Percentiles rank a stretch among this genome's conserved stretches.
These are phyloP conservation scores for Gambusia holbrooki DNA, from an alignment of 2,113 vertebrate genomes.

Conservation along the genomic window DNA sequence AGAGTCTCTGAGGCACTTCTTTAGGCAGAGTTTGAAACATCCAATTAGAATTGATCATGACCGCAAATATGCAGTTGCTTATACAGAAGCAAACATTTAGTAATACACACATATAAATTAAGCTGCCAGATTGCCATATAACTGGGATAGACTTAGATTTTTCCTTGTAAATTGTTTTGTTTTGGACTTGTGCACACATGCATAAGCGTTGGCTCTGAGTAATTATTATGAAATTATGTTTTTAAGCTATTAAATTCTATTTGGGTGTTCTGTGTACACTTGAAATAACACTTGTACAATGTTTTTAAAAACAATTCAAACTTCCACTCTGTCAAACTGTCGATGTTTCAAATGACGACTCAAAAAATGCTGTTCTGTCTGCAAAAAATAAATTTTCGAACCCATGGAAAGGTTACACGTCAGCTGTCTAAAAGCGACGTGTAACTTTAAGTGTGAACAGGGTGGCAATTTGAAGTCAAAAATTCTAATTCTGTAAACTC, in stretches of 20 bases:
- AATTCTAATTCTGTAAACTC: slow-evolving; percentile 31
- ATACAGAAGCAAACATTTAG: slow-evolving; percentile 1
- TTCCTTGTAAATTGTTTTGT: not conserved
- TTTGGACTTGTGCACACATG: not conserved
- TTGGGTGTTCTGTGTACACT: not conserved
- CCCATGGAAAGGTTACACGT: slow-evolving; percentile 1
- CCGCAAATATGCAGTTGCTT: not conserved
- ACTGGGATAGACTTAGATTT: not conserved
- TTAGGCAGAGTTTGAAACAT: slow-evolving; percentile 11
- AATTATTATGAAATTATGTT: not conserved
- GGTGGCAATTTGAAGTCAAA: slow-evolving; percentile 26
- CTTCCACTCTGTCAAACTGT: not conserved
- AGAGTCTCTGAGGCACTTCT: slow-evolving; percentile 2
- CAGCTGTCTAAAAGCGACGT: slow-evolving; percentile 1
- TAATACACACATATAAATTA: not conserved
- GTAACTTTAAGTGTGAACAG: slow-evolving; percentile 15
- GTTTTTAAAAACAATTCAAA: not conserved
- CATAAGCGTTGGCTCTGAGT: not conserved
- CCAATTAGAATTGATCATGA: not conserved
- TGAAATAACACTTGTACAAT: not conserved
- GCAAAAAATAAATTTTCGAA: not conserved
- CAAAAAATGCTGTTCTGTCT: not conserved
- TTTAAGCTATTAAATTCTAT: not conserved
- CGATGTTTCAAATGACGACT: not conserved
- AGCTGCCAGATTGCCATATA: not conserved